Evolutionary conservation across 2,113 vertebrate species (phyloP), one percentile per base, ranked within the genome.

Genomic region (Nettapus auritus): DNA sequence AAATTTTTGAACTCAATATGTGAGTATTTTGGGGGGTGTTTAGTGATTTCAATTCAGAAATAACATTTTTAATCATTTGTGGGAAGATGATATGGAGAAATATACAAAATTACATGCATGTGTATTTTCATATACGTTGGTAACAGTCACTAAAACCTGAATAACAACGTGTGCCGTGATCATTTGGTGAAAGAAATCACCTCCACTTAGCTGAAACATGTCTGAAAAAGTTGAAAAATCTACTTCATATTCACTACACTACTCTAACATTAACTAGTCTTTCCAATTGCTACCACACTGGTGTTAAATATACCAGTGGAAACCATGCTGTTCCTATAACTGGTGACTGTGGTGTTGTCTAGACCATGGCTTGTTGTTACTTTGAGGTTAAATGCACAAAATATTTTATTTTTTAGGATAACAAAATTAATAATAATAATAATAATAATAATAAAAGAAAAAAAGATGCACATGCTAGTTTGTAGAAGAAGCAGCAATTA

Each of bases 91-190:
- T 53, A 44, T 11, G 6, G 23, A 70, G 46, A 69, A 89, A 36
- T 1, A 0, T 3, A 44, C 57, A 44, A 38, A 13, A 3, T 36
- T 78, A 60, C 31, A 6, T 40, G 28, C 15, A 14, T 1, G 2
- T 33, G 15, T 15, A 19, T 23, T 81, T 88, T 44, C 12, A 26
- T 2, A 66, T 8, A 36, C 28, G 5, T 10, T 18, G 11, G 23
- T 29, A 78, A 57, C 3, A n/a, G 73, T 33, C 50, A 81, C 23
- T 69, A 75, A 74, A 86, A 77, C 9, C 40, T 33, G 19, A 33
- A 70, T 0, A 79, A n/a, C 68, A 87, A 44, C 4, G 21, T 36
- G n/a, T 70, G 36, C 16, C 31, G 38, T 0, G 0, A 57, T 57
- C 22, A 19, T 6, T 7, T 86, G 64, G 5, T 23, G n/a, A 22